Percentiles rank a stretch among this genome's conserved stretches.
phyloP scores from a whole-genome alignment of 2,888 invertebrate genomes.

The Eucera pruinosa region DNA sequence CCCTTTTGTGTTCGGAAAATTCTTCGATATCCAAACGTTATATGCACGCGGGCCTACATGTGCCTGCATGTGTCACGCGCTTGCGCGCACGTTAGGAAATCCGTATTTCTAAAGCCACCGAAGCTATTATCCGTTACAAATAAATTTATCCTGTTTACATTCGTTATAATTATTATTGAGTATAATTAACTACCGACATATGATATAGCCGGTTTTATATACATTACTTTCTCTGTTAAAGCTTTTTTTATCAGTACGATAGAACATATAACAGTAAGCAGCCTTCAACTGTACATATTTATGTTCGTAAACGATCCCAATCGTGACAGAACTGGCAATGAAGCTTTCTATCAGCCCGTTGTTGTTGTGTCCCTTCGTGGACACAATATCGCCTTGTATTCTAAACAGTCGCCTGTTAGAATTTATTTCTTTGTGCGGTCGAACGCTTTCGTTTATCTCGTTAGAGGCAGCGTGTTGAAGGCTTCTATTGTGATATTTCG shows the following conservation, averaged over 20 bases:
- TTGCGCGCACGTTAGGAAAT: not conserved
- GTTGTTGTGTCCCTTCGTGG: conserved; percentile 27
- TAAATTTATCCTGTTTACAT: not conserved
- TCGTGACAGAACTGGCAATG: conserved; percentile 59
- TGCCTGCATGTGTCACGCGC: no score
- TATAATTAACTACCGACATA: no score
- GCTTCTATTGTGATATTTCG: conserved; percentile 39
- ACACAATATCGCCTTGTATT: conserved; percentile 20
- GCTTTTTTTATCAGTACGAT: conserved; percentile 28
- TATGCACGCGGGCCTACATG: not conserved
- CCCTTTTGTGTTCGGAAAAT: conserved; percentile 9
- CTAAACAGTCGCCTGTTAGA: conserved; percentile 35
- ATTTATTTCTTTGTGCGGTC: conserved; percentile 18
- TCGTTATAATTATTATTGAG: no score
- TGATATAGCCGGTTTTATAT: not conserved
- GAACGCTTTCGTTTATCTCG: conserved; percentile 38
- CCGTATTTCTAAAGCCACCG: no score
- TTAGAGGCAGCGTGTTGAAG: conserved; percentile 15
- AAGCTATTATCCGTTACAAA: not conserved
- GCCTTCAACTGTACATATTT: conserved; percentile 39
- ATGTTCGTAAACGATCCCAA: conserved; percentile 37
- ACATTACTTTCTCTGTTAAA: conserved; percentile 38
- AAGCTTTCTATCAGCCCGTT: conserved; percentile 32
- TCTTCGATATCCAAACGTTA: conserved; percentile 10
- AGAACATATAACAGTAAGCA: conserved; percentile 28